Evolutionary conservation across 2,113 vertebrate species (phyloP), one percentile per base, ranked within the genome.

Genomic region (Sorex araneus): DNA sequence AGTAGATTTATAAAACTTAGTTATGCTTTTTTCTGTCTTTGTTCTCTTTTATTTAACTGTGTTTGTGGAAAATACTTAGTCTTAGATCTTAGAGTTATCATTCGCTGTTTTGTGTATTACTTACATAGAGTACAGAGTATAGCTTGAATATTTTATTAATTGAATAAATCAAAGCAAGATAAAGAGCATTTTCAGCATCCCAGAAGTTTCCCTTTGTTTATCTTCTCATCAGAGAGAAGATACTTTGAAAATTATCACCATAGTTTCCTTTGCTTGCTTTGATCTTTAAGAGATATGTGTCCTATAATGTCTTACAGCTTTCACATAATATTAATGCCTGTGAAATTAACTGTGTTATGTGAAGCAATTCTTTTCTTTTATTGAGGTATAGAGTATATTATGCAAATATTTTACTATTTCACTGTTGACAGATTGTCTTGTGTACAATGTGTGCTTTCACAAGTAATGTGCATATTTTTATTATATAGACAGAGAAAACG

Each of bases 141-240:
- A 71, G 40, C 43, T 25, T 85, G 60, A 91, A 50, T 47, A 60
- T 85, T 89, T 85, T 54, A 45, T 11, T 15, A 75, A 76, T 30
- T 82, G 36, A 81, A 92, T 32, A 71, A 90, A 85, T n/a, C 43
- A 43, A 92, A 66, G 70, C 43, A 69, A 74, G 27, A 34, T 84
- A 10, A 2, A 69, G 19, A 79, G 45, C 1, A 13, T 74, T 19
- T 16, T 7, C 18, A 69, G 18, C 28, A 76, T 91, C 57, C 32
- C n/a, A 78, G 28, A 47, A 57, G 23, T 43, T 40, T 63, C 13
- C 28, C 32, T 89, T 85, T 78, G 6, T 89, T 71, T n/a, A 54
- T 76, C 50, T 71, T 6, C 64, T 50, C 7, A 69, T 34, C 21
- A 23, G 66, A 84, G 43, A 87, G 27, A 50, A 36, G 4, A 50